Percentiles rank a stretch among this genome's conserved stretches.
These are phyloP conservation scores for Toxostoma redivivum DNA, from an alignment of 2,113 vertebrate genomes.

Conservation along the genomic window DNA sequence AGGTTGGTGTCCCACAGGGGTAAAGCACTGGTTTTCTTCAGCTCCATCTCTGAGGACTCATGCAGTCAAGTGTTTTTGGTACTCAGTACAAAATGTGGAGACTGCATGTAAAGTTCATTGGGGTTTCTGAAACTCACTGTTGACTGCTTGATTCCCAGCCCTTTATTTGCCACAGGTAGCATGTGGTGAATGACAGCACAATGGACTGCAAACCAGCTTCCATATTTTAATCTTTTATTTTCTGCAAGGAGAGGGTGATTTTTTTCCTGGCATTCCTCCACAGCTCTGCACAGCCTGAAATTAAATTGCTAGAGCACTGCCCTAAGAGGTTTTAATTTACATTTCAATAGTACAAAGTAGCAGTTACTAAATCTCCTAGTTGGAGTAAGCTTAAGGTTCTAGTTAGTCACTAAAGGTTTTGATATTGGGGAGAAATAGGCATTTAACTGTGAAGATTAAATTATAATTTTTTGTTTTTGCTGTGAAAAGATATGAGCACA, in stretches of 20 bases:
- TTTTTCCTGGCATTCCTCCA: constrained; percentile 20
- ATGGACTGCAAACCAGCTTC: background rate
- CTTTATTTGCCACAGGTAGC: background rate
- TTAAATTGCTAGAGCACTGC: background rate
- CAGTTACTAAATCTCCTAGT: background rate
- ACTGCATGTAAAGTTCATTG: background rate
- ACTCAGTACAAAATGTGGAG: background rate
- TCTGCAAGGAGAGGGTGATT: background rate
- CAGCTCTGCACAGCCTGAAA: background rate
- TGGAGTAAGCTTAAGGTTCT: background rate
- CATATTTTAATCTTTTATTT: background rate
- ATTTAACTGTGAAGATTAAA: background rate
- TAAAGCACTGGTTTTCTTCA: background rate
- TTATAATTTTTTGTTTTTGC: background rate
- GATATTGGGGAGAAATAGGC: background rate
- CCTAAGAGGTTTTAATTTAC: constrained; percentile 26
- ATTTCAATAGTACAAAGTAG: background rate
- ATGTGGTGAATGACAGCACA: background rate
- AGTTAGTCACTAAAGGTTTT: background rate
- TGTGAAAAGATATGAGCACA: background rate
- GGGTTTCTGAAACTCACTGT: background rate
- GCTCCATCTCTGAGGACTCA: background rate
- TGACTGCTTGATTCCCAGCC: background rate
- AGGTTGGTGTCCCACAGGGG: background rate
- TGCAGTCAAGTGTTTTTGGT: background rate